Evolutionary conservation across 2,888 invertebrate species (phyloP), one percentile per base, ranked within the genome.

Genomic region (Scaptomyza flava): DNA sequence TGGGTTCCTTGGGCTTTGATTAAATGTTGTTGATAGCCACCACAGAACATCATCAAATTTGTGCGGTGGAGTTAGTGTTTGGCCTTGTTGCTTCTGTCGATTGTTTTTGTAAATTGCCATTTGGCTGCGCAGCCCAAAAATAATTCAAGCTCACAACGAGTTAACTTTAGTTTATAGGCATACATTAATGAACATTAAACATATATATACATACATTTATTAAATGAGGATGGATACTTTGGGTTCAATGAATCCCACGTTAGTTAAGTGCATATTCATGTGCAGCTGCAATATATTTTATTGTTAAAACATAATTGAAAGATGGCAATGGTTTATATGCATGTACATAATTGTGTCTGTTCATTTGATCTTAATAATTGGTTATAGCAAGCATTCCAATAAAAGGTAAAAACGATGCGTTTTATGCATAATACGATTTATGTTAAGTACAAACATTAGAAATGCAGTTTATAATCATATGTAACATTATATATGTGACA

Each of bases 1-100:
- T 72, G 52, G 69, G 62, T 58, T 64, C 65, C 72, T 70, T 74
- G 65, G 62, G 73, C 58, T 73, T 87, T 81, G 81, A 81, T 81
- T 83, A 86, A 83, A 81, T 79, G 79, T 81, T 76, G 58, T 79
- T 68, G 79, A 81, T 85, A 66, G 54, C 31, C 60, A 51, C 41
- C 34, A 27, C 48, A 53, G 23, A 38, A 42, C n/a, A 20, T 9
- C 9, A 34, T 23, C 51, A 33, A 41, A 52, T 50, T 27, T 36
- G 36, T 30, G 31, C n/a, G 52, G 14, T 20, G 9, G 34, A 23
- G 33, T n/a, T 8, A 11, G 11, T 36, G 36, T 8, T 23, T 45
- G 27, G 36, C 31, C 48, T 50, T 68, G 62, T 70, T 73, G 79
- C 70, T 67, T 62, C 53, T 65, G 42, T 31, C 63, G 57, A 78